Base-by-base conservation (phyloP, 2,888 invertebrate genomes). In the Sinhomidia bicolor region DNA sequence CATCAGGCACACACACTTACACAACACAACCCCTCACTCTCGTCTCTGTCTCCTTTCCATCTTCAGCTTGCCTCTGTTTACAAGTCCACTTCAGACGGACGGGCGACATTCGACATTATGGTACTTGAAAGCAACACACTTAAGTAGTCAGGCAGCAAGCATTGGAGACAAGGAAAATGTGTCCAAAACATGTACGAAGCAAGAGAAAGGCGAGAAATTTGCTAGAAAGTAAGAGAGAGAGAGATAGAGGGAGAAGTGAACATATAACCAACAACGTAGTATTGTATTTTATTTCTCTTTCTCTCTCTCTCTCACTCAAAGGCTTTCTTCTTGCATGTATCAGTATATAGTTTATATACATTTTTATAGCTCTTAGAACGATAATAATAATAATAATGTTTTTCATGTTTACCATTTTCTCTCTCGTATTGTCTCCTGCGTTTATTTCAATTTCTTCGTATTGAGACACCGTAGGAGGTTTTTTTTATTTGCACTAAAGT, bases 21-120 rank as follows among this genome's bases (percentile, higher is more conserved):
- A 36, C 36, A 36, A 9, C 68, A 41, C 68, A 41, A 71, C 41
- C 20, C 20, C 17, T 14, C 62, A 32, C 17, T 12, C 20, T 71
- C 20, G n/a, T 60, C 57, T 57, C 57, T 41, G 10, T 10, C 47
- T 47, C 17, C 36, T 62, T 62, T 12, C 65, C 23, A 36, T 65
- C 32, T 36, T 47, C n/a, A 74, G 74, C 23, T 47, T 47, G 78
- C 68, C 32, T 36, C 44, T 83, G 71, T 62, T 85, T 79, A 80
- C 85, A 68, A 17, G 57, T 54, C 85, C 71, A 79, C 80, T 85
- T 71, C 79, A 85, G 80, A 85, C 80, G 47, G 44, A 79, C 62
- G 9, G 85, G 80, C 79, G 68, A 85, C 85, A 71, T 51, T 68
- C 68, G 68, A 80, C 80, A 80, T 44, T 62, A 62, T 62, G 62